Evolutionary conservation across 2,888 invertebrate genomes (phyloP).

Genomic region (Phengaris alcon): DNA sequence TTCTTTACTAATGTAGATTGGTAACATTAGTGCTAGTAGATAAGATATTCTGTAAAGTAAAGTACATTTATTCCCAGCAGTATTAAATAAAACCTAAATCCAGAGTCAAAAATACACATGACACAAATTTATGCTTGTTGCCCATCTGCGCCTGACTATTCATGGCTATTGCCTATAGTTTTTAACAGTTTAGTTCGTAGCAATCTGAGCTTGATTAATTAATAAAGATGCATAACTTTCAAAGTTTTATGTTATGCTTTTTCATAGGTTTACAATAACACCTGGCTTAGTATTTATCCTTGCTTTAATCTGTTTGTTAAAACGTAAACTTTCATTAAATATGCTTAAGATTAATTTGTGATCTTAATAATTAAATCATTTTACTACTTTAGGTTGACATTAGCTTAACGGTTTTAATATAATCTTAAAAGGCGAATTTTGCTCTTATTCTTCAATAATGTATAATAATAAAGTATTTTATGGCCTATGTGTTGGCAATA

Average conservation of each 20-base stretch:
- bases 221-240: too few species aligned
- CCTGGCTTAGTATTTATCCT: conserved; percentile 10
- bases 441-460: neutral
- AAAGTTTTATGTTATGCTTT: neutral
- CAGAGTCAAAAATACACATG: too few species aligned
- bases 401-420: neutral
- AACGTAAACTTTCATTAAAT: neutral
- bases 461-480: neutral
- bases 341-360: neutral
- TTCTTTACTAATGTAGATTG: too few species aligned
- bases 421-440: neutral
- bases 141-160: too few species aligned
- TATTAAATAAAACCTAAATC: too few species aligned
- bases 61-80: too few species aligned
- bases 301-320: neutral
- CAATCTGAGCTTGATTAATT: too few species aligned
- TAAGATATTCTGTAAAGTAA: too few species aligned
- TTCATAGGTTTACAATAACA: neutral
- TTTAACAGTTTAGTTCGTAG: too few species aligned
- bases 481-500: neutral
- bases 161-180: too few species aligned
- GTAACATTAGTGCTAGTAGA: too few species aligned
- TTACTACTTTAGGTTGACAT: neutral
- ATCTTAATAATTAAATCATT: neutral
- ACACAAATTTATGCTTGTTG: too few species aligned